These are phyloP conservation scores for Tetramorium alpestre DNA, from an alignment of 1,140 invertebrate species.

Conservation along the genomic window DNA sequence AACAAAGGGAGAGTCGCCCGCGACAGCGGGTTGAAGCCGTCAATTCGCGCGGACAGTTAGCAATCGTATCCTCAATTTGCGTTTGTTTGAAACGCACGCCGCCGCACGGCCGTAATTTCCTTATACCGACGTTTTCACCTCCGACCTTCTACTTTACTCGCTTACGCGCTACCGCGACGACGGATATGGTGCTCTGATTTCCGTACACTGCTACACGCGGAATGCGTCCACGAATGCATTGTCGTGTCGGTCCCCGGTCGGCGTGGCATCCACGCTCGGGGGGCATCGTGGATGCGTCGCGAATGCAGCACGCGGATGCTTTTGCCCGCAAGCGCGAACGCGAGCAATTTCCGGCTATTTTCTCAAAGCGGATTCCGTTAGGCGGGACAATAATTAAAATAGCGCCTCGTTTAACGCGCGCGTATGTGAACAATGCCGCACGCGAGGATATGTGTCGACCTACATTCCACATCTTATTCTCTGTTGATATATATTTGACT, in stretches of 20 bases:
- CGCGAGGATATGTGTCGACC: conserved; percentile 11
- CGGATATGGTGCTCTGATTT: conserved; percentile 49
- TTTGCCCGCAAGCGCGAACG: conserved; percentile 2
- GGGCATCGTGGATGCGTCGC: not conserved
- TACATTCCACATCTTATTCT: not conserved
- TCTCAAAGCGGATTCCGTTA: conserved; percentile 42
- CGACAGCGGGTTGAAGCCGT: too few species aligned
- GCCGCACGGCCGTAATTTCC: not conserved
- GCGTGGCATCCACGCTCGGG: not conserved
- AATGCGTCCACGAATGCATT: conserved; percentile 38
- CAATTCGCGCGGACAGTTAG: too few species aligned
- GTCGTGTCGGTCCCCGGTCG: conserved; percentile 19
- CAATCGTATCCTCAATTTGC: not conserved
- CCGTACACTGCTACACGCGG: not conserved
- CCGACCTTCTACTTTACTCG: not conserved
- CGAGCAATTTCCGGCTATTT: conserved; percentile 40
- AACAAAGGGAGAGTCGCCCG: too few species aligned
- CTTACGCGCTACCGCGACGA: not conserved
- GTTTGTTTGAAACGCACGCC: not conserved
- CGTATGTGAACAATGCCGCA: conserved; percentile 4
- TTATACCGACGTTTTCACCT: not conserved
- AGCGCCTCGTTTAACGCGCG: conserved; percentile 16
- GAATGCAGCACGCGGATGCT: not conserved
- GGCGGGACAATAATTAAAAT: conserved; percentile 33
- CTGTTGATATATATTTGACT: not conserved